phyloP scores from a whole-genome alignment of 2,888 invertebrate species.

The Dastarcus helophoroides region DNA sequence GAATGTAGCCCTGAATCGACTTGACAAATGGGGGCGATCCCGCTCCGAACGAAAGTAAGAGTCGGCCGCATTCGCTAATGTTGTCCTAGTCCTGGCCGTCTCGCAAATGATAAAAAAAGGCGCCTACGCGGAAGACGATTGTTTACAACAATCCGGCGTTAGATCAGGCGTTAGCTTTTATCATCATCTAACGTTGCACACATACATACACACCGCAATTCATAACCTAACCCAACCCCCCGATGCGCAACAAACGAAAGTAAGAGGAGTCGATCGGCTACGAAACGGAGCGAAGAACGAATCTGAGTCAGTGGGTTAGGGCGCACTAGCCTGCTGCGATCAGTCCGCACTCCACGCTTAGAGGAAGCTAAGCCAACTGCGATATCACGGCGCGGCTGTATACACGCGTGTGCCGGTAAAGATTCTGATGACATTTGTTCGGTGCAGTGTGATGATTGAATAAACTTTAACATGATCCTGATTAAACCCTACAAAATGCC shows the following conservation, averaged over 20 bases:
- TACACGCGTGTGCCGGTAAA: conserved; percentile 14
- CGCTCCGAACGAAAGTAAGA: too few species aligned
- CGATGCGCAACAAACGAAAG: conserved; percentile 25
- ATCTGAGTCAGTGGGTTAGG: conserved; percentile 57
- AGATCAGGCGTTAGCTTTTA: conserved; percentile 21
- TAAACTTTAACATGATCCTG: conserved; percentile 8
- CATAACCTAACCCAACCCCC: conserved; percentile 32
- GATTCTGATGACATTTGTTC: too few species aligned
- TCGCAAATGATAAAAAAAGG: too few species aligned
- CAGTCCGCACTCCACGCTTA: conserved; percentile 20
- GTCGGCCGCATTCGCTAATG: too few species aligned
- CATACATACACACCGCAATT: too few species aligned
- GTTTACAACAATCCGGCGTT: conserved; percentile 27
- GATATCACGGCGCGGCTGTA: too few species aligned
- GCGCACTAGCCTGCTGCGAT: conserved; percentile 25
- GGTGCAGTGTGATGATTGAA: not conserved
- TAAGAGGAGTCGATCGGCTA: conserved; percentile 39
- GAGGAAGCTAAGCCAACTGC: conserved; percentile 2
- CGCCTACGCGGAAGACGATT: conserved; percentile 26
- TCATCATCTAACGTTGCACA: conserved; percentile 16
- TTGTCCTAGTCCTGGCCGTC: too few species aligned
- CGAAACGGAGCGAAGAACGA: conserved; percentile 47
- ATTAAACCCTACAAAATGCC: conserved; percentile 20
- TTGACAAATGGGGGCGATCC: too few species aligned
- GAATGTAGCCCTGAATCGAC: too few species aligned